Evolutionary conservation across 1,140 invertebrate species (phyloP).

Genomic region (Diuraphis noxia): DNA sequence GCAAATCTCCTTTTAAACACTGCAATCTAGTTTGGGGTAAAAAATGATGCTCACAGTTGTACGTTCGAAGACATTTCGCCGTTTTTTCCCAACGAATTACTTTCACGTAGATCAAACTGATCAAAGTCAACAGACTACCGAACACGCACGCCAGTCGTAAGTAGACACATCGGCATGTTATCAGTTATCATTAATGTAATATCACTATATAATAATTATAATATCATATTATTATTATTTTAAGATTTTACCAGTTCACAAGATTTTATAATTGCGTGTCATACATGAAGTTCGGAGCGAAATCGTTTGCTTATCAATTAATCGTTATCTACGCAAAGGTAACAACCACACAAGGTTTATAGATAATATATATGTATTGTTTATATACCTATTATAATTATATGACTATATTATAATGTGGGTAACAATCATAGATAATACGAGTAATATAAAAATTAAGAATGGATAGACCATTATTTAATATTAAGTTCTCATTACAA

Average conservation of each 20-base stretch:
- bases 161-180: no score
- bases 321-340: neutral
- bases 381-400: no score
- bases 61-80: neutral
- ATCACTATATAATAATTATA: no score
- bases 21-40: neutral
- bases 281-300: constrained; percentile 40
- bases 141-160: no score
- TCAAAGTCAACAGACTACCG: neutral
- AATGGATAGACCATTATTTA: no score
- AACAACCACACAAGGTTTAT: no score
- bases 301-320: neutral
- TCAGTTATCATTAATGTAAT: neutral
- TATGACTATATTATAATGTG: no score
- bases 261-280: constrained; percentile 15
- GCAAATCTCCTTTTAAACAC: neutral
- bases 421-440: no score
- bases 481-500: no score
- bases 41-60: neutral
- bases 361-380: no score
- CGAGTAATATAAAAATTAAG: no score
- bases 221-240: neutral
- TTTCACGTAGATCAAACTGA: neutral
- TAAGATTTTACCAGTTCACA: neutral
- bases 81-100: neutral